Conservation (phyloP, 2,888 invertebrate genomes). For the Scaptodrosophila latifasciaeformis region DNA sequence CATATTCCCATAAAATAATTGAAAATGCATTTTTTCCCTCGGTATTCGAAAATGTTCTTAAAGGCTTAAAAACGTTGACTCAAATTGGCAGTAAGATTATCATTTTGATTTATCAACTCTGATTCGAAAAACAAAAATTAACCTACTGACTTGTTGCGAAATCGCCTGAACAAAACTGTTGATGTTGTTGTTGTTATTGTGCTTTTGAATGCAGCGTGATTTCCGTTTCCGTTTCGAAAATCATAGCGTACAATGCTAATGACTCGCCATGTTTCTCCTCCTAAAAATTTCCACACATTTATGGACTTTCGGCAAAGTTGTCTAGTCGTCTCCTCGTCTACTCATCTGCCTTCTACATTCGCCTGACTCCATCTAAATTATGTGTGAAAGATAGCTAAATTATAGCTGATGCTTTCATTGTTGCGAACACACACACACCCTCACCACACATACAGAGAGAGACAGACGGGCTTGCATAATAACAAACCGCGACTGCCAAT, state of each 20-base stretch:
- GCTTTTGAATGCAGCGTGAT: conserved; percentile 42
- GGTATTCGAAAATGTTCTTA: too few species aligned
- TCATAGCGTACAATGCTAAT: conserved; percentile 41
- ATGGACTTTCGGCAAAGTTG: too few species aligned
- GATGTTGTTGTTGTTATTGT: conserved; percentile 16
- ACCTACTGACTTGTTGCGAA: too few species aligned
- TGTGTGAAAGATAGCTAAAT: conserved; percentile 61
- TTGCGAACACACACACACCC: conserved; percentile 50
- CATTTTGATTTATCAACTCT: too few species aligned
- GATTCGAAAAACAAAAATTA: too few species aligned
- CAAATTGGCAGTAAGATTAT: too few species aligned
- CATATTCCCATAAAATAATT: too few species aligned
- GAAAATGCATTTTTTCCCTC: too few species aligned
- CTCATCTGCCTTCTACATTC: too few species aligned
- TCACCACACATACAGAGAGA: conserved; percentile 15
- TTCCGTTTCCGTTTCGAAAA: conserved; percentile 45
- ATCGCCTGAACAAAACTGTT: too few species aligned
- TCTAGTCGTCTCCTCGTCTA: background rate
- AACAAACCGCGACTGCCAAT: background rate
- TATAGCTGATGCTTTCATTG: conserved; percentile 54
- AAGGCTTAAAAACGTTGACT: too few species aligned
- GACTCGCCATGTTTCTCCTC: conserved; percentile 15
- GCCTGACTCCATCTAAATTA: conserved; percentile 43
- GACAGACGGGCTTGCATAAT: background rate
- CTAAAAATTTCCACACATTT: too few species aligned